phyloP scores from a whole-genome alignment of 2,888 invertebrate species.

The Craniophora ligustri region DNA sequence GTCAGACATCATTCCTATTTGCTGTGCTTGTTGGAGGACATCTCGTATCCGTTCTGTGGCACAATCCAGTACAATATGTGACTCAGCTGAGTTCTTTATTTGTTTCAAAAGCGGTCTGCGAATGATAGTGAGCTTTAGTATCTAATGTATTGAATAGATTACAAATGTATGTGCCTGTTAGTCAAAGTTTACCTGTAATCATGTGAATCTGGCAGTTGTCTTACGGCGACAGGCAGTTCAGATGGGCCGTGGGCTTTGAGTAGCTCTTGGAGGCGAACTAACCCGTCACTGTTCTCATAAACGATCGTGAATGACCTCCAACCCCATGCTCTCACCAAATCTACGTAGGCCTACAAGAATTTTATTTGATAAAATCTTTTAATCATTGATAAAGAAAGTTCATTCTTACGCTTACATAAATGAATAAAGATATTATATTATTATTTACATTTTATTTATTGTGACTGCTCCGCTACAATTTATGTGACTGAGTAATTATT shows the following conservation, averaged over 20 bases:
- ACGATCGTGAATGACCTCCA: constrained; percentile 99
- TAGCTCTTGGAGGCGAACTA: constrained; percentile 95
- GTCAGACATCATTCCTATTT: constrained; percentile 99
- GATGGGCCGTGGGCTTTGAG: constrained; percentile 96
- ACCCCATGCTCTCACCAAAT: constrained; percentile 95
- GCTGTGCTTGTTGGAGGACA: constrained; percentile 97
- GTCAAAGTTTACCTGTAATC: constrained; percentile 92
- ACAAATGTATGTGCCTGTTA: neutral
- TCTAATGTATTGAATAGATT: neutral
- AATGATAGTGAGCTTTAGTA: constrained; percentile 37
- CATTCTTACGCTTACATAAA: too few species aligned
- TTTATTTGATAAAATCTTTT: neutral
- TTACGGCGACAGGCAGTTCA: constrained; percentile 94
- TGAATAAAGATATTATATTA: too few species aligned
- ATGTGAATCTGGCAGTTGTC: constrained; percentile 94
- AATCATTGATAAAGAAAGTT: too few species aligned
- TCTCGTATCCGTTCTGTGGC: constrained; percentile 95
- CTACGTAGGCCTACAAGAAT: constrained; percentile 94
- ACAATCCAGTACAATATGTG: constrained; percentile 96
- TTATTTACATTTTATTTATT: too few species aligned
- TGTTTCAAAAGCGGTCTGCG: constrained; percentile 95
- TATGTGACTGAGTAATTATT: too few species aligned
- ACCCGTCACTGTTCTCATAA: constrained; percentile 98
- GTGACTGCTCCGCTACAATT: too few species aligned
- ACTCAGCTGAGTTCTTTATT: constrained; percentile 97